phyloP scores from a whole-genome alignment of 1,140 invertebrate species.

The Eufriesea mexicana region DNA sequence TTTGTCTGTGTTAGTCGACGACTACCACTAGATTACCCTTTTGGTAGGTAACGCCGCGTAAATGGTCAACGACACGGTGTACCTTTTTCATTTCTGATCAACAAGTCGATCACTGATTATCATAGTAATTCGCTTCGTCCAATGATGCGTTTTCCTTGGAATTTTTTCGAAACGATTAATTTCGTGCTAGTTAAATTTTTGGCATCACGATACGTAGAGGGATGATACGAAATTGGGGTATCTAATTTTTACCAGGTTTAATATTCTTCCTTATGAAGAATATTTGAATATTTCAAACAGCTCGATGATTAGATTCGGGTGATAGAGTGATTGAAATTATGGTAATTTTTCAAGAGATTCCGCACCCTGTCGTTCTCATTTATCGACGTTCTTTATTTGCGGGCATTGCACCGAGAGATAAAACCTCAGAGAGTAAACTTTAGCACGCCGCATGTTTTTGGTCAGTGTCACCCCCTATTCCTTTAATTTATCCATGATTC shows the following conservation, averaged over 20 bases:
- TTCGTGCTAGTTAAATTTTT: too few species aligned
- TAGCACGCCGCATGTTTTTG: constrained; percentile 80
- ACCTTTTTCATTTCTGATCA: background rate
- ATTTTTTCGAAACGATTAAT: too few species aligned
- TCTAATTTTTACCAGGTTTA: too few species aligned
- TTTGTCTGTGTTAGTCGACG: constrained; percentile 68
- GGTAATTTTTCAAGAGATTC: background rate
- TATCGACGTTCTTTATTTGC: constrained; percentile 51
- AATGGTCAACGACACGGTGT: constrained; percentile 48
- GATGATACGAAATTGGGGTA: too few species aligned
- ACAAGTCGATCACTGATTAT: background rate
- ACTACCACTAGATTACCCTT: constrained; percentile 60
- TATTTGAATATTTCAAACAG: too few species aligned
- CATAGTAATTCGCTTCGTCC: too few species aligned
- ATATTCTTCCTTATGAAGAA: too few species aligned
- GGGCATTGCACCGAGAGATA: constrained; percentile 65
- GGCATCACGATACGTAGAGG: too few species aligned
- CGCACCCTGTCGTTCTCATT: constrained; percentile 48
- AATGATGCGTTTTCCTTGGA: too few species aligned
- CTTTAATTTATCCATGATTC: constrained; percentile 61
- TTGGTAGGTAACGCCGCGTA: constrained; percentile 58
- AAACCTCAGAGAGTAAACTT: constrained; percentile 68
- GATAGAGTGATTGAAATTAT: too few species aligned
- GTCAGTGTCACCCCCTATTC: constrained; percentile 69
- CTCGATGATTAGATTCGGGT: too few species aligned